These are phyloP conservation scores for Sebastes aleutianus DNA, from an alignment of 2,797 vertebrate genomes.

Conservation along the genomic window DNA sequence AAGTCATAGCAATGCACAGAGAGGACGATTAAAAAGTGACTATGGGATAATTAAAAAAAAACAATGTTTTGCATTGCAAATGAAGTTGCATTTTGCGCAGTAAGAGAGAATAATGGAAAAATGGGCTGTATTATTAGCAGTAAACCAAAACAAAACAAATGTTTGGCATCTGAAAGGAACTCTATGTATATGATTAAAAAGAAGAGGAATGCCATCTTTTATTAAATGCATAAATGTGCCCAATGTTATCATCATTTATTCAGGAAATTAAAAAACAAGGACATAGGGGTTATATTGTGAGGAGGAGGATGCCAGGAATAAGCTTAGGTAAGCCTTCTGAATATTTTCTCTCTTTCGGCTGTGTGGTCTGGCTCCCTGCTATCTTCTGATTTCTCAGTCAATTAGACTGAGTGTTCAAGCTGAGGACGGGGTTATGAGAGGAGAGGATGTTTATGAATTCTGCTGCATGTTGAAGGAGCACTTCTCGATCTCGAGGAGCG, in stretches of 20 bases:
- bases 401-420: slow-evolving; percentile 57
- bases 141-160: not conserved
- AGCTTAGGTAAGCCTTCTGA: slow-evolving; percentile 28
- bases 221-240: not conserved
- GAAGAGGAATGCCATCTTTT: not conserved
- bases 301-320: slow-evolving; percentile 25
- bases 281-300: not conserved
- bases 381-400: slow-evolving; percentile 51
- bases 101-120: not conserved
- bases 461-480: slow-evolving; percentile 31
- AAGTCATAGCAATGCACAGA: slow-evolving; percentile 4
- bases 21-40: not conserved
- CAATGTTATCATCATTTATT: not conserved
- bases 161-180: not conserved
- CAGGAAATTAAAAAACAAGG: slow-evolving; percentile 9
- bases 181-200: not conserved
- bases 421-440: slow-evolving; percentile 17
- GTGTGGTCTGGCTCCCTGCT: slow-evolving; percentile 38
- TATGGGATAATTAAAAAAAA: not conserved
- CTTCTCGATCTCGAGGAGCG: slow-evolving; percentile 29
- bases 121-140: not conserved
- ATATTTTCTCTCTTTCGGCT: not conserved
- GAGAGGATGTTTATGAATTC: slow-evolving; percentile 35
- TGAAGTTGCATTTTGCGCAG: not conserved
- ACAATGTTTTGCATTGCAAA: slow-evolving; percentile 7